Conservation (phyloP, 92 coral and sea anemone species). For the Parazoanthus darwini region DNA sequence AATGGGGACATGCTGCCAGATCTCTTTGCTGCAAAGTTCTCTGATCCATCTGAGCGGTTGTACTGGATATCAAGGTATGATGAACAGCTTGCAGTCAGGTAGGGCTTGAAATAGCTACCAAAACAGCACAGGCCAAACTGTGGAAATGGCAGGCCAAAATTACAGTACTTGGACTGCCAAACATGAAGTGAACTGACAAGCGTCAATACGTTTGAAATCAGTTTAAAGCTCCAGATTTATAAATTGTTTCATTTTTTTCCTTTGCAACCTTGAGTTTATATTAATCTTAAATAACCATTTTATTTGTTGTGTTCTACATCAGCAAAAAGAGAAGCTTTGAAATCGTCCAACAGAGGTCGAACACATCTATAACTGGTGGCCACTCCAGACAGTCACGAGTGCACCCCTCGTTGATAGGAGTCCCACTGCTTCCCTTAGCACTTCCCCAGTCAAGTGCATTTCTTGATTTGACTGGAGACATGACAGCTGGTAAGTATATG, state of each 20-base stretch:
- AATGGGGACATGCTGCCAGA: conserved; percentile 96
- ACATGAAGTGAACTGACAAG: too few relatives aligned
- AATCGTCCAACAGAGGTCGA: conserved; percentile 52
- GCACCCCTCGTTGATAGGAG: neutral
- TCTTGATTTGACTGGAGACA: conserved; percentile 84
- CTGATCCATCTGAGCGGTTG: conserved; percentile 47
- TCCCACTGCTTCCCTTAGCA: conserved; percentile 52
- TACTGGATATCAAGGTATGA: conserved; percentile 82
- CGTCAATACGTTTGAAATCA: too few relatives aligned
- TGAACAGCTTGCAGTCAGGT: neutral
- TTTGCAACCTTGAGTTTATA: neutral
- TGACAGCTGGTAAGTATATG: conserved; percentile 71
- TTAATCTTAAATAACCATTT: neutral
- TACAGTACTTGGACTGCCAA: too few relatives aligned
- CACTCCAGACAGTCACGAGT: neutral
- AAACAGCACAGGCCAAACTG: too few relatives aligned
- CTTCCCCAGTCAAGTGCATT: conserved; percentile 92
- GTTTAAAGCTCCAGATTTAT: too few relatives aligned
- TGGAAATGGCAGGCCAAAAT: too few relatives aligned
- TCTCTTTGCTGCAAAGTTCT: conserved; percentile 73
- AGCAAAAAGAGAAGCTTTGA: conserved; percentile 62
- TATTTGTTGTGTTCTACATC: neutral
- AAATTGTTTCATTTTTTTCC: too few relatives aligned
- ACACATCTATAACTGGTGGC: conserved; percentile 12
- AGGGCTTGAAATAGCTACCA: too few relatives aligned